Evolutionary conservation across 2,797 vertebrate species (phyloP), one percentile per base, ranked within the genome.

Genomic region (Garrulus glandarius): DNA sequence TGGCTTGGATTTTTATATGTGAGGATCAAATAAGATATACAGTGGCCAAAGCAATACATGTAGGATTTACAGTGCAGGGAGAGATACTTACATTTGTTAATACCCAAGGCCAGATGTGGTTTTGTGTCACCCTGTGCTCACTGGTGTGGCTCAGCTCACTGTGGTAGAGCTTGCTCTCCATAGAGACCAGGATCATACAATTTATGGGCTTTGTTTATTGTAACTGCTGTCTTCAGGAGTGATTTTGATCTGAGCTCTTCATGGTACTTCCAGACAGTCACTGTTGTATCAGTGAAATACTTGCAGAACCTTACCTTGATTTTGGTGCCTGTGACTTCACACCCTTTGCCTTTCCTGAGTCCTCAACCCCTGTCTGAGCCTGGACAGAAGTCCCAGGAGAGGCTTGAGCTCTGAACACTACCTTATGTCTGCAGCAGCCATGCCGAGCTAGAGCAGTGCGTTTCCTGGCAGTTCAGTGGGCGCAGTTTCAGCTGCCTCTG

Each of bases 391-490:
- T 47, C 19, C 12, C 36, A 49, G 68, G 67, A 46, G 65, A 59
- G 64, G n/a, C 27, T 63, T 44, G 72, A 75, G 63, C 84, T 59
- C 76, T 85, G 91, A 92, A 11, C 57, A 26, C 19, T n/a, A 30
- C 93, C 95, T 89, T 87, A 52, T 93, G 91, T 78, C 92, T 92
- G 27, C 85, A 72, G 88, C 87, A 88, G 72, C 90, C 84, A 5
- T 16, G 30, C 65, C 0, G 36, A 72, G 82, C 36, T 44, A 5
- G 46, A 71, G 84, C 36, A 81, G 59, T 3, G 49, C 29, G 0
- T 64, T 78, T 84, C 26, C 84, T 88, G 92, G 93, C 94, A 82
- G 44, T 46, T 92, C 72, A 76, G 88, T 44, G 93, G 92, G 72
- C 2, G 29, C 95, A 68, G 59, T 86, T 96, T 92, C 92, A 87